Percentiles rank a stretch among this genome's conserved stretches.
phyloP scores from a whole-genome alignment of 2,888 invertebrate species.

The Orchestes rusci region DNA sequence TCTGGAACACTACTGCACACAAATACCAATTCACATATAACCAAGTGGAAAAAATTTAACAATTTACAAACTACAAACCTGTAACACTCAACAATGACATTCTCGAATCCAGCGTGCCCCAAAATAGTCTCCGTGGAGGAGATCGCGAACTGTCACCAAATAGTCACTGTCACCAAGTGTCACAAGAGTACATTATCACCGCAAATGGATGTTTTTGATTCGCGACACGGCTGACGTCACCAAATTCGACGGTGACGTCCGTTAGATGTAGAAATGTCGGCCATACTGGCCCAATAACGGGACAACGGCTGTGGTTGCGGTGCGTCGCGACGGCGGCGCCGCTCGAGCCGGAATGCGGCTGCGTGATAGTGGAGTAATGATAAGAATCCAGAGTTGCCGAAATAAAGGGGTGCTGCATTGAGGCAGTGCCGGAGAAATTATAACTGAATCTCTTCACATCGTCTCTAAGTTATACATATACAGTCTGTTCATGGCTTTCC shows the following conservation, averaged over 20 bases:
- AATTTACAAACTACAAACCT: no score
- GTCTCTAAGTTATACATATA: no score
- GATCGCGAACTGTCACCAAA: conserved; percentile 15
- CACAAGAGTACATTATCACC: conserved; percentile 10
- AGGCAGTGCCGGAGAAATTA: no score
- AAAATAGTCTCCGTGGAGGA: conserved; percentile 13
- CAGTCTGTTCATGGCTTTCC: no score
- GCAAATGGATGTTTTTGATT: conserved; percentile 8
- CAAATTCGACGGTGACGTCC: conserved; percentile 19
- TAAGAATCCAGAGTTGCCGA: no score
- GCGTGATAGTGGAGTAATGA: no score
- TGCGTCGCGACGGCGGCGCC: conserved; percentile 20
- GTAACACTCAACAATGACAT: conserved; percentile 40
- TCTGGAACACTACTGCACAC: no score
- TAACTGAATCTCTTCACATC: no score
- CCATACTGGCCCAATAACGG: conserved; percentile 25
- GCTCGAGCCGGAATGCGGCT: conserved; percentile 16
- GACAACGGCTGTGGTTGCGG: no score
- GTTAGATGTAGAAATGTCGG: conserved; percentile 21
- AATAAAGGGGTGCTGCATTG: no score
- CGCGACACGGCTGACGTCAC: conserved; percentile 20
- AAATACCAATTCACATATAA: neutral
- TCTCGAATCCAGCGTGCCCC: conserved; percentile 29
- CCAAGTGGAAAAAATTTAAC: conserved; percentile 8
- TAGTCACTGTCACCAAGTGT: conserved; percentile 4